Evolutionary conservation across 2,888 invertebrate genomes (phyloP), one percentile per base, ranked within the genome.

Genomic region (Sesia apiformis): DNA sequence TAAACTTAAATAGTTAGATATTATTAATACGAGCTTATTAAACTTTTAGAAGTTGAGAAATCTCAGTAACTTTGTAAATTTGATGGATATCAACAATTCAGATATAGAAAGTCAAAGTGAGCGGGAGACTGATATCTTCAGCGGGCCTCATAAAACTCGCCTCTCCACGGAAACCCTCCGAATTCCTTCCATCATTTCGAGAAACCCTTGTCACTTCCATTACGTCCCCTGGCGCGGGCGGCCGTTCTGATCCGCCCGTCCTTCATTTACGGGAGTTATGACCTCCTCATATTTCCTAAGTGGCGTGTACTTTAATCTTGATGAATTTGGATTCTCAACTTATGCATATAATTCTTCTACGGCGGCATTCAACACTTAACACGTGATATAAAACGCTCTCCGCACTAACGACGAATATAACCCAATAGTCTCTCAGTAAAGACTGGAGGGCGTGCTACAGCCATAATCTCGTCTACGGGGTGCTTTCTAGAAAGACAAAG

Each of bases 201-300:
- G 76, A 69, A 78, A 84, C 85, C 88, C 88, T 88, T 85, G 85
- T 87, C 86, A 84, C 78, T 84, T 80, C 81, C 81, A 84, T 87
- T 87, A 85, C 82, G 75, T 72, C 75, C 74, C 73, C 74, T 70
- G 69, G 69, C 74, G 73, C 71, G 75, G 76, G 72, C 73, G 78
- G 72, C 73, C 78, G 74, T 78, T 76, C 72, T 68, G 75, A 77
- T 73, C 74, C 76, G 72, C 62, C 73, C 78, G 76, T 80, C 81
- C 82, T 82, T 84, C 83, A 85, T 85, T 86, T 84, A 71, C 72
- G 63, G 67, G 74, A 84, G 80, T 82, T 84, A 86, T 79, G 69
- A 75, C 77, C 74, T 76, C 73, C 80, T 80, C 78, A 81, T 84
- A 84, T 84, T 84, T 78, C 74, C 69, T 77, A 78, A 83, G 78